Base-by-base conservation (phyloP, 2,797 vertebrate genomes). In the Macrochelys suwanniensis region DNA sequence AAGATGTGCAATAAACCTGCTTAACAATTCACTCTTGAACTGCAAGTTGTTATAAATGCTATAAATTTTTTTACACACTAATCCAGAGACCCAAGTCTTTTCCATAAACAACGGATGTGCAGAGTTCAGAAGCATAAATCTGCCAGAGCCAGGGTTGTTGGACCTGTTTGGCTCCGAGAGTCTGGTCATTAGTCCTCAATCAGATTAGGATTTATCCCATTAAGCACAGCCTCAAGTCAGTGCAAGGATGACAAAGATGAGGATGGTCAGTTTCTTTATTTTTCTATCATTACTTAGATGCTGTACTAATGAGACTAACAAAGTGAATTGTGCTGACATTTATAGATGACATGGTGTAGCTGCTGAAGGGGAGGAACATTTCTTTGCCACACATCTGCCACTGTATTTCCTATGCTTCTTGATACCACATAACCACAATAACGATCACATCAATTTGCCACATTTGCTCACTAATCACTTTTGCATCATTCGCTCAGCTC, bases 291-390 rank as follows among this genome's bases (percentile, higher is more conserved):
- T 90, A 86, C 37, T 68, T 53, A 92, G 71, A 50, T 82, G 56
- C 47, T 91, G 74, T 25, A 85, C 91, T 94, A 95, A 80, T 57
- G 80, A 50, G 9, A 57, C 37, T 84, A 93, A 94, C 80, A 95
- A 96, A 56, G 37, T 96, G 93, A 89, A 97, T 86, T 96, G 84
- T 82, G 9, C 65, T 97, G 97, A 97, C 91, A 87, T 97, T 96
- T 96, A 85, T 50, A 94, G 93, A 92, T 97, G 87, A 54, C 86
- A 91, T 81, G 11, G 42, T 59, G 28, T 50, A 93, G 87, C 68
- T 61, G 80, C 86, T 89, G 89, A 97, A 97, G 82, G 96, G 86
- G 96, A 94, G 65, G 71, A 93, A 68, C 89, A 54, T 2, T 90
- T 65, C 47, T 61, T 31, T 25, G 81, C 28, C 89, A 88, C 88